A percentile compares a stretch with the other conserved stretches of the same genome.
Evolutionary conservation across 2,888 invertebrate genomes (phyloP).

Genomic region (Coleophora deauratella): DNA sequence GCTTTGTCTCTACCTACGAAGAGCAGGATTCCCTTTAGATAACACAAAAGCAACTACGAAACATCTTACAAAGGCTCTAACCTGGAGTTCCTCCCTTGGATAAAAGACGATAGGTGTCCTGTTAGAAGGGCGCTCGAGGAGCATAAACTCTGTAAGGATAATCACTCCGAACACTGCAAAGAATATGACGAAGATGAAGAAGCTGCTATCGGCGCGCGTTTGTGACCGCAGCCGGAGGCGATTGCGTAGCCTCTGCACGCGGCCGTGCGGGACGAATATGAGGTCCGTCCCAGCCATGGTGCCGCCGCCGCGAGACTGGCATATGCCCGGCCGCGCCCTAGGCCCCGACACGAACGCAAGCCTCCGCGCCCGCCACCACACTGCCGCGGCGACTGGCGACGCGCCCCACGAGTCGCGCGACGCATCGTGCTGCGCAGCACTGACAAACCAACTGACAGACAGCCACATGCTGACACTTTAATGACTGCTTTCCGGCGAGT

Average conservation of each 20-base stretch:
- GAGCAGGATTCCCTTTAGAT: no score
- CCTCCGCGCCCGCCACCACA: conserved; percentile 27
- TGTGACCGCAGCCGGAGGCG: conserved; percentile 61
- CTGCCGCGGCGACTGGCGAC: conserved; percentile 15
- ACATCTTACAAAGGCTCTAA: conserved; percentile 14
- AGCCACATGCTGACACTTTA: conserved; percentile 12
- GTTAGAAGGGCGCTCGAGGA: conserved; percentile 49
- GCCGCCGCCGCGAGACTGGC: conserved; percentile 36
- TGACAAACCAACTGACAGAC: conserved; percentile 14
- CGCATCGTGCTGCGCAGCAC: conserved; percentile 18
- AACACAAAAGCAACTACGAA: neutral
- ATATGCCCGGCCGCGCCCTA: no score
- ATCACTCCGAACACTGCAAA: conserved; percentile 92
- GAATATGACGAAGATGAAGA: conserved; percentile 92
- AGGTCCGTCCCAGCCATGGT: conserved; percentile 36
- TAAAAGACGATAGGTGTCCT: no score
- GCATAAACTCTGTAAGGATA: conserved; percentile 87
- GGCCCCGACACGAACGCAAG: conserved; percentile 34
- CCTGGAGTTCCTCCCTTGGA: conserved; percentile 77
- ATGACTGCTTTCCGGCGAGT: no score
- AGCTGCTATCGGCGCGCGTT: conserved; percentile 90
- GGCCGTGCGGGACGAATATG: conserved; percentile 31
- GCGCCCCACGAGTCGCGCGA: neutral
- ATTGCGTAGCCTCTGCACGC: conserved; percentile 35
- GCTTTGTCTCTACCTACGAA: no score